These are phyloP conservation scores for Philaethria dido DNA, from an alignment of 2,888 invertebrate species.

Conservation along the genomic window DNA sequence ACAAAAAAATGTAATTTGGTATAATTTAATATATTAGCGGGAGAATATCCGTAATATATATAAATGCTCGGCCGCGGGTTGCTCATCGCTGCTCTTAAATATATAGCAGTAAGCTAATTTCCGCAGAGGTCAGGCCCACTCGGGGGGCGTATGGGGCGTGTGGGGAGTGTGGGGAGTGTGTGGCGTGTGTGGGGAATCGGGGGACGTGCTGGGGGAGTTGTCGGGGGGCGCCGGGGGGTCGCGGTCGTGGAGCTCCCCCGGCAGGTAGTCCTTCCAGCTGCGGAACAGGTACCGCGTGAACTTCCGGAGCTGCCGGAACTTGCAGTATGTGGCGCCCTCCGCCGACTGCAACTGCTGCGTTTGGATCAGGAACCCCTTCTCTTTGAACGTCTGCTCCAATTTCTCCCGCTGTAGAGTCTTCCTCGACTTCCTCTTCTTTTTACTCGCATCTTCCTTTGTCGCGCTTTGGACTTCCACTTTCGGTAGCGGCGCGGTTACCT, in stretches of 20 bases:
- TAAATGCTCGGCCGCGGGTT: no score
- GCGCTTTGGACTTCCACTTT: constrained; percentile 50
- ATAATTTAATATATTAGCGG: no score
- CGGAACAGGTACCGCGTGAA: constrained; percentile 95
- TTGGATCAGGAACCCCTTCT: constrained; percentile 96
- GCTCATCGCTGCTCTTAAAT: no score
- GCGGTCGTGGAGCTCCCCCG: constrained; percentile 86
- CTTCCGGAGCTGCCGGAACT: constrained; percentile 94
- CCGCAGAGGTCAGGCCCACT: constrained; percentile 58
- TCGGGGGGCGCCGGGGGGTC: constrained; percentile 41
- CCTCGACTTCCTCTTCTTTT: constrained; percentile 89
- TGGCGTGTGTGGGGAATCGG: constrained; percentile 62
- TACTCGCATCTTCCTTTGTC: constrained; percentile 70
- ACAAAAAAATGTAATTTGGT: no score
- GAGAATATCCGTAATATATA: no score
- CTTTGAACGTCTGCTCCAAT: constrained; percentile 95
- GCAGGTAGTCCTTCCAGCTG: constrained; percentile 96
- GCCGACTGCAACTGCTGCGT: constrained; percentile 96
- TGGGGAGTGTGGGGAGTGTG: constrained; percentile 56
- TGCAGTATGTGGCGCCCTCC: constrained; percentile 96
- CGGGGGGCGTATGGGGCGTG: constrained; percentile 56
- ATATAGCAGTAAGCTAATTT: no score
- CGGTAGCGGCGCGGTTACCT: constrained; percentile 43
- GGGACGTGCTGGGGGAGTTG: constrained; percentile 25
- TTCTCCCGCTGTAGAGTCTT: constrained; percentile 94